These are phyloP conservation scores for Notolabrus celidotus DNA, from an alignment of 2,797 vertebrate genomes.

Conservation along the genomic window DNA sequence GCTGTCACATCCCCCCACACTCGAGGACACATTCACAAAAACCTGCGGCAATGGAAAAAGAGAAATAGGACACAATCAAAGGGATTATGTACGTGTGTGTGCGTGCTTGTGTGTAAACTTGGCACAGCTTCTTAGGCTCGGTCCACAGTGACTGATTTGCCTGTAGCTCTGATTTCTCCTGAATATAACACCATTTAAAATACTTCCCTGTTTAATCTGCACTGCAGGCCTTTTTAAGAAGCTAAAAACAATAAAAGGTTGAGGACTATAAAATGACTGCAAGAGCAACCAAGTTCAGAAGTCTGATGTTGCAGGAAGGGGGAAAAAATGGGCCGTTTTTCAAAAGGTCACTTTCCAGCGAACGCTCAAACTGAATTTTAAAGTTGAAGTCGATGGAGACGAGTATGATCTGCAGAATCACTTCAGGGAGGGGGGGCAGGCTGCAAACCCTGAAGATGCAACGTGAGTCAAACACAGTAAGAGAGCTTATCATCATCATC, in stretches of 20 bases:
- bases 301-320: conserved; percentile 13
- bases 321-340: neutral
- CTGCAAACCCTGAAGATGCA: neutral
- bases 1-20: conserved; percentile 60
- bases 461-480: neutral
- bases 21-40: conserved; percentile 66
- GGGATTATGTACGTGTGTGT: conserved; percentile 59
- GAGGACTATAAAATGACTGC: conserved; percentile 23
- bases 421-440: conserved; percentile 1
- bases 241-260: conserved; percentile 45
- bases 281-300: neutral
- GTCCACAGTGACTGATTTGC: conserved; percentile 66
- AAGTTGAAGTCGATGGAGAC: conserved; percentile 20
- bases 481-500: neutral
- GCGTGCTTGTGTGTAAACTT: conserved; percentile 49
- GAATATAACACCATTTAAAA: conserved; percentile 66
- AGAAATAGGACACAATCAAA: conserved; percentile 77
- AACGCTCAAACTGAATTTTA: neutral
- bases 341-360: conserved; percentile 20
- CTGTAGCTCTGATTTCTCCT: conserved; percentile 65
- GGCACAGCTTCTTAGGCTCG: conserved; percentile 68
- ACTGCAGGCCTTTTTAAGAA: conserved; percentile 53
- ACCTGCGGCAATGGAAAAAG: conserved; percentile 56
- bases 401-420: neutral
- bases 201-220: conserved; percentile 47